phyloP scores from a whole-genome alignment of 2,113 vertebrate genomes.

The Campylomormyrus numenius region DNA sequence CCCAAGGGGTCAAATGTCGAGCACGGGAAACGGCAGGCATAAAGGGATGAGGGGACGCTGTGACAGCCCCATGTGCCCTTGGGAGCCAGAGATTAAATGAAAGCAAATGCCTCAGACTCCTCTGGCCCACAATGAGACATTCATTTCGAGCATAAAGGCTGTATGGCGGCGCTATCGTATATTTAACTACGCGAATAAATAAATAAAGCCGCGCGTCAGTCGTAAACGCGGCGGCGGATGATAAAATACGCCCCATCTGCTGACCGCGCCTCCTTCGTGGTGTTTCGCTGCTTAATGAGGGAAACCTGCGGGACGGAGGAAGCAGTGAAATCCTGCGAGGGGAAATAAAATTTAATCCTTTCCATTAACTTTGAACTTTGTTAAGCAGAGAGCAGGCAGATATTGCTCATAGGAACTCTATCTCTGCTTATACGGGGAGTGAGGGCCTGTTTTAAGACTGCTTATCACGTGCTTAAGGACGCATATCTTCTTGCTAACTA shows the following conservation, averaged over 20 bases:
- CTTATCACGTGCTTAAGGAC: neutral
- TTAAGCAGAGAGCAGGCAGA: neutral
- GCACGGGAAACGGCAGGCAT: slow-evolving; percentile 61
- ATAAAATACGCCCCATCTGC: neutral
- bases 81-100: slow-evolving; percentile 62
- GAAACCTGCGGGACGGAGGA: neutral
- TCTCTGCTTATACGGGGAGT: neutral
- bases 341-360: neutral
- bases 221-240: neutral
- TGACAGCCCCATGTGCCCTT: slow-evolving; percentile 61
- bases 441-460: neutral
- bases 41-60: slow-evolving; percentile 72
- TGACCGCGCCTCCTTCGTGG: neutral
- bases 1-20: slow-evolving; percentile 60
- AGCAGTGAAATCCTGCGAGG: neutral
- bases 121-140: neutral
- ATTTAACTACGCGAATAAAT: neutral
- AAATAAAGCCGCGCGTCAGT: neutral
- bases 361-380: neutral
- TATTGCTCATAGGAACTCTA: neutral
- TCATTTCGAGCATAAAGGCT: neutral
- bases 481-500: neutral
- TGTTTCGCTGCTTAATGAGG: neutral
- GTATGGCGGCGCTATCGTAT: neutral
- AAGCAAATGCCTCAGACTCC: neutral